Conservation (phyloP, 2,113 vertebrate genomes). For the Rhagologus leucostigma region DNA sequence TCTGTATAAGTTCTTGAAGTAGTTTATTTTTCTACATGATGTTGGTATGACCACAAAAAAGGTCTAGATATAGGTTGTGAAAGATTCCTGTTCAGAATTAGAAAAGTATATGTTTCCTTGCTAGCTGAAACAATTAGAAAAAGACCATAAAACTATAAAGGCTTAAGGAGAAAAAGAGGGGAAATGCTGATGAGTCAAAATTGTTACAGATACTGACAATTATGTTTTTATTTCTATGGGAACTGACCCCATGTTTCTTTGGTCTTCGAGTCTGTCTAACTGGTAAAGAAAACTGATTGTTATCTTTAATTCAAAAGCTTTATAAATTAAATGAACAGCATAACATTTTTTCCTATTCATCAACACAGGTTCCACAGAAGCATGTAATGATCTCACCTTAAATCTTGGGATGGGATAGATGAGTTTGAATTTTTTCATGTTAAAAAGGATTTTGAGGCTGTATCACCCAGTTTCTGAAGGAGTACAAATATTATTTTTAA, state of each 20-base stretch:
- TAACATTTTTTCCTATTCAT: background rate
- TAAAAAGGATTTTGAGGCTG: background rate
- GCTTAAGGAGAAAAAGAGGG: background rate
- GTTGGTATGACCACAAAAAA: rapidly evolving
- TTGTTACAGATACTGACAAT: background rate
- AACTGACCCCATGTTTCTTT: background rate
- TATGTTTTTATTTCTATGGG: background rate
- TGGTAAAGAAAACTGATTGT: background rate
- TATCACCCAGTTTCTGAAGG: background rate
- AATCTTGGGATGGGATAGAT: background rate
- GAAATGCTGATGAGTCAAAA: background rate
- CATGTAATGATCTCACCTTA: background rate
- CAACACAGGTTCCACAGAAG: background rate
- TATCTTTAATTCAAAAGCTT: background rate
- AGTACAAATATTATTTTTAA: background rate
- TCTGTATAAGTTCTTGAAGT: background rate
- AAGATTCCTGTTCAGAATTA: background rate
- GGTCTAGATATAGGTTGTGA: background rate
- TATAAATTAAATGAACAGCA: background rate
- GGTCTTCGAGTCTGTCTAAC: background rate
- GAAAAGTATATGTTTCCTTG: background rate
- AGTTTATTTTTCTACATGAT: background rate
- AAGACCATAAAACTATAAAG: background rate
- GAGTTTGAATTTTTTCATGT: background rate
- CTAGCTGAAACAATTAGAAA: background rate